Conservation (phyloP, 2,113 vertebrate genomes). For the Gnathonemus longibarbis region DNA sequence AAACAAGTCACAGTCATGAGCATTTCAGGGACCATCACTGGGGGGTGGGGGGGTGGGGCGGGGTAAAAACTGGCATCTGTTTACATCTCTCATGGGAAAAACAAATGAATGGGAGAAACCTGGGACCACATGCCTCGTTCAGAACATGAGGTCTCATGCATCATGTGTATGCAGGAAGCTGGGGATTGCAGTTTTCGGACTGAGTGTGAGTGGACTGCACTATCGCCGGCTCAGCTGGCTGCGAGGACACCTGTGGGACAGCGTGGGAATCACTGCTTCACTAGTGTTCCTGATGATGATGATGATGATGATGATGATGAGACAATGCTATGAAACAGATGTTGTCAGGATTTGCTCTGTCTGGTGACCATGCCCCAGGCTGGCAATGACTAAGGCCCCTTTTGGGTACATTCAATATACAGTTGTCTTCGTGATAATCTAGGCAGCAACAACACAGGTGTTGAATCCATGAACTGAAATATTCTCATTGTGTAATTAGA, state of each 20-base stretch:
- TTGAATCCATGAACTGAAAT: not conserved
- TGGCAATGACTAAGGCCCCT: not conserved
- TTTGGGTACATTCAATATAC: not conserved
- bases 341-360: not conserved
- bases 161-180: not conserved
- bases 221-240: not conserved
- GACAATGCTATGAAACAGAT: not conserved
- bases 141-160: not conserved
- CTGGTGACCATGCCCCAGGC: not conserved
- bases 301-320: not conserved
- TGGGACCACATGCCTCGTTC: not conserved
- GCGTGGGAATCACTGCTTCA: not conserved
- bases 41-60: not conserved
- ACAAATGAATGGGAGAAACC: not conserved
- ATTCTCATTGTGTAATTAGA: not conserved
- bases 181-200: not conserved
- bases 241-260: not conserved
- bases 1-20: not conserved
- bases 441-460: not conserved
- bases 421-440: constrained; percentile 3
- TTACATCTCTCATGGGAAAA: not conserved
- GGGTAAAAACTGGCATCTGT: not conserved
- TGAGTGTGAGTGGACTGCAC: not conserved
- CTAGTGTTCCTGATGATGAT: not conserved
- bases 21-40: not conserved